A percentile compares a stretch with the other conserved stretches of the same genome.
These are phyloP conservation scores for Coccyzus lansbergi DNA, from an alignment of 2,797 vertebrate genomes.

Conservation along the genomic window DNA sequence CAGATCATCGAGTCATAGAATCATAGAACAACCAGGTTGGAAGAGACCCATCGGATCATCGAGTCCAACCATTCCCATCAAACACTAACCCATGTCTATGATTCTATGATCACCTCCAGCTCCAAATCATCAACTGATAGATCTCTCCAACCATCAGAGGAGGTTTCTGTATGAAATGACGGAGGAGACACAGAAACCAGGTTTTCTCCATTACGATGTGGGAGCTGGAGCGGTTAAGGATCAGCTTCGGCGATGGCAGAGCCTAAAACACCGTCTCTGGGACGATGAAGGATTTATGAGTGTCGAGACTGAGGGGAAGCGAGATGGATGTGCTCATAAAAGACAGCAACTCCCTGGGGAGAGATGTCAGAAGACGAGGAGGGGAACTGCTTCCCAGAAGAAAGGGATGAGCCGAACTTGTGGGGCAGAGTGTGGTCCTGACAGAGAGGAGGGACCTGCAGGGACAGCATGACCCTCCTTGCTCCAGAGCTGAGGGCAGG, in stretches of 20 bases:
- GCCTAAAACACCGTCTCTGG: neutral
- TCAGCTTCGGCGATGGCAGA: neutral
- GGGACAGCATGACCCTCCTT: neutral
- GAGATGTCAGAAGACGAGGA: neutral
- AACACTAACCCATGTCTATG: no score
- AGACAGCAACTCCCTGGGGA: conserved; percentile 40
- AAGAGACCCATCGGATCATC: no score
- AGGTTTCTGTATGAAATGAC: neutral
- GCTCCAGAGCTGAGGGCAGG: neutral
- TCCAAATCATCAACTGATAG: neutral
- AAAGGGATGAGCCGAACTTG: neutral
- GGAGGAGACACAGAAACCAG: neutral
- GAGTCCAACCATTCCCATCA: no score
- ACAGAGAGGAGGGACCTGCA: neutral
- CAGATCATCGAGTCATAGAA: no score
- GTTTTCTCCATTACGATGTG: neutral
- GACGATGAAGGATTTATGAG: conserved; percentile 58
- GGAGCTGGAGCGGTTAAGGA: conserved; percentile 14
- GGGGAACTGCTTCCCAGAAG: conserved; percentile 2
- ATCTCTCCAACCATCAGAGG: neutral
- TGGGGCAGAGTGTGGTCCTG: neutral
- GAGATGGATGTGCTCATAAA: neutral
- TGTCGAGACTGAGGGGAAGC: neutral
- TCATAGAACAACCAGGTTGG: no score
- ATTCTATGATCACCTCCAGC: neutral